phyloP scores from a whole-genome alignment of 2,888 invertebrate genomes.

The Rhimphoctona megacephalus region DNA sequence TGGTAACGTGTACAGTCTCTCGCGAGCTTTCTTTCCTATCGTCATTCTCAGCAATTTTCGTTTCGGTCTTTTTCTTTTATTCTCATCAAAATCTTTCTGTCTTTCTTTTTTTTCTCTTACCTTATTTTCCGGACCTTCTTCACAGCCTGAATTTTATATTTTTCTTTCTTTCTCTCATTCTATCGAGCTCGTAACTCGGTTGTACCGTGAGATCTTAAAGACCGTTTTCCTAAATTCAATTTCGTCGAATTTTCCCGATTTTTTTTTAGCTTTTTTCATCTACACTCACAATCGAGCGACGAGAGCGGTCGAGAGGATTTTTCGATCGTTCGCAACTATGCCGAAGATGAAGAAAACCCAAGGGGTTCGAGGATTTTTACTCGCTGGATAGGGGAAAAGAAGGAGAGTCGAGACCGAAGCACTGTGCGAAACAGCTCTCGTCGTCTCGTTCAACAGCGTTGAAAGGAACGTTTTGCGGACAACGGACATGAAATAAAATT shows the following conservation, averaged over 20 bases:
- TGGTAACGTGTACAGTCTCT: slow-evolving; percentile 44
- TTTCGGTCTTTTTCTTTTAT: slow-evolving; percentile 18
- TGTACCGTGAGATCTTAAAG: slow-evolving; percentile 65
- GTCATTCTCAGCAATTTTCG: slow-evolving; percentile 44
- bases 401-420: slow-evolving; percentile 34
- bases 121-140: slow-evolving; percentile 25
- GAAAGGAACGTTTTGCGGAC: slow-evolving; percentile 70
- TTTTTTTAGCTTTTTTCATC: slow-evolving; percentile 8
- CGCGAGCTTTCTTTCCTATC: slow-evolving; percentile 51
- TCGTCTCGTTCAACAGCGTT: slow-evolving; percentile 60
- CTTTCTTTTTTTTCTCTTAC: slow-evolving; percentile 3
- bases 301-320: slow-evolving; percentile 46
- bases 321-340: slow-evolving; percentile 51
- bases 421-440: slow-evolving; percentile 54
- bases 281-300: slow-evolving; percentile 40
- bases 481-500: slow-evolving; percentile 69
- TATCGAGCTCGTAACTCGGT: slow-evolving; percentile 57
- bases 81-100: slow-evolving; percentile 40
- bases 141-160: slow-evolving; percentile 36
- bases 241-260: slow-evolving; percentile 48
- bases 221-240: slow-evolving; percentile 68
- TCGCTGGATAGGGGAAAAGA: slow-evolving; percentile 7
- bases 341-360: slow-evolving; percentile 57
- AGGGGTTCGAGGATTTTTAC: slow-evolving; percentile 41
- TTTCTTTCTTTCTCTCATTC: slow-evolving; percentile 6